Base-by-base conservation (phyloP, 2,888 invertebrate genomes). In the Mythimna pallens region DNA sequence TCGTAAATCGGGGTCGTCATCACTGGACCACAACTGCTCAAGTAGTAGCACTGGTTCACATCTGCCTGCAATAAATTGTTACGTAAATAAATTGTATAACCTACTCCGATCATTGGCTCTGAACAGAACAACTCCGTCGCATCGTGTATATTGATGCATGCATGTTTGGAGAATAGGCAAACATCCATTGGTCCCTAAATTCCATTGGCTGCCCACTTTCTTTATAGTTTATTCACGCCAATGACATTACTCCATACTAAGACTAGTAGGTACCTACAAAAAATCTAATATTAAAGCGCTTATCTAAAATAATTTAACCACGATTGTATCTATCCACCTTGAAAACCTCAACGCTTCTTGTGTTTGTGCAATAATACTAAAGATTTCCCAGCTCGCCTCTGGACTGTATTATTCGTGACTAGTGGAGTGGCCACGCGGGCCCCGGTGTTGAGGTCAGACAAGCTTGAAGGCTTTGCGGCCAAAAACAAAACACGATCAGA, bases 381-480 rank as follows among this genome's bases (percentile, higher is more conserved):
- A 78, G 69, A 81, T 77, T 78, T 77, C 81, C 68, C 76, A 83
- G 80, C 77, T 76, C 73, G 76, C 79, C 73, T 77, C 79, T 65
- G 81, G 76, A 69, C 81, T 70, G 79, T 84, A 77, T 82, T 84
- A 85, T 86, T 86, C 83, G 86, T 88, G 84, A 83, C 80, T 82
- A 80, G 84, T 83, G 64, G 75, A 82, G 86, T 85, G 86, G 81
- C 84, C 85, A 81, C 80, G 80, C 89, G 87, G 91, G 73, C 12
- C 66, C 70, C 71, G 74, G 47, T 89, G 89, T 74, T 86, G 88
- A 87, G 89, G 89, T 89, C 87, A 89, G 86, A 86, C 83, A 86
- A 87, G 84, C 86, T 74, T 75, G 70, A 77, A 77, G 70, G 54
- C 70, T 61, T 61, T 64, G 40, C 59, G 17, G 4, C 20, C 65